Conservation (phyloP, 1,140 invertebrate genomes). For the Brachionus koreanus region DNA sequence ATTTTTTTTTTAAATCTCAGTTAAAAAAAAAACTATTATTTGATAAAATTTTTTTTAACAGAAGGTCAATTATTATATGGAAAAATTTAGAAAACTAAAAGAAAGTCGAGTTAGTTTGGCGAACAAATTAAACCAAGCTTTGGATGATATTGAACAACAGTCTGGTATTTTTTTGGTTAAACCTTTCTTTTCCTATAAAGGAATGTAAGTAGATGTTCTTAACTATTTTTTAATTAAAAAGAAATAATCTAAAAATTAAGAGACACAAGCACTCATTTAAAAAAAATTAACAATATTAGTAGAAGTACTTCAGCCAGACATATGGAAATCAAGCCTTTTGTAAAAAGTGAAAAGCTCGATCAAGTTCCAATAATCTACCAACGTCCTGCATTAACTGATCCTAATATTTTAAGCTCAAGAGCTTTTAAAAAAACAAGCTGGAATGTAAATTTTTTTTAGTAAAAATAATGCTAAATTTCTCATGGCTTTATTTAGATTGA, state of each 20-base stretch:
- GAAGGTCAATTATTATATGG: slow-evolving; percentile 52
- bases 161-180: slow-evolving; percentile 58
- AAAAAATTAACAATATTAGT: slow-evolving; percentile 1
- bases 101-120: slow-evolving; percentile 51
- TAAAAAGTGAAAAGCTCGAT: neutral
- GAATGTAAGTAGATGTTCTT: slow-evolving; percentile 48
- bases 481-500: neutral
- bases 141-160: slow-evolving; percentile 54
- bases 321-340: neutral
- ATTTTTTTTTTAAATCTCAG: neutral
- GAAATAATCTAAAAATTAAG: neutral
- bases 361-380: neutral
- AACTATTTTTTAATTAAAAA: neutral
- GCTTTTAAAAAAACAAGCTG: neutral
- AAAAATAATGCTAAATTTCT: neutral
- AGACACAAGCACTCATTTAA: neutral
- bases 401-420: neutral
- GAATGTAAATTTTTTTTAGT: neutral
- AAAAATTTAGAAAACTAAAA: slow-evolving; percentile 53
- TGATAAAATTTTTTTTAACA: slow-evolving; percentile 46
- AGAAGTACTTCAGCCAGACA: neutral
- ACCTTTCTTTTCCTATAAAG: slow-evolving; percentile 56
- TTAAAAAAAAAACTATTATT: neutral
- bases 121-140: slow-evolving; percentile 51
- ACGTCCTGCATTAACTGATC: neutral